Conservation (phyloP, 2,888 invertebrate genomes). For the Trypoxylon attenuatum region DNA sequence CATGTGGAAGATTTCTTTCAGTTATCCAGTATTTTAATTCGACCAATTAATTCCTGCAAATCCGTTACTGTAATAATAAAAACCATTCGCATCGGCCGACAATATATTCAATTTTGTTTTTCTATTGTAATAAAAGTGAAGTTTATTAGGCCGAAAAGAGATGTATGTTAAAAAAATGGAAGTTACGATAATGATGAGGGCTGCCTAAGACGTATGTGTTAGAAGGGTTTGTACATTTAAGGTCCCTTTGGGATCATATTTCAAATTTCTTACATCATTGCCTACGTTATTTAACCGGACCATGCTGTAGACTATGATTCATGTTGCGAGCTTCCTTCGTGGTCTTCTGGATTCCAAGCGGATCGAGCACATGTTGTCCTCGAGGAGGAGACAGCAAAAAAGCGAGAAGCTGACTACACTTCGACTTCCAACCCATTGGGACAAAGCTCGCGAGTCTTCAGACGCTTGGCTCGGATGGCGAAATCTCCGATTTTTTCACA, state of each 20-base stretch:
- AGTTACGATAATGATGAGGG: too few species aligned
- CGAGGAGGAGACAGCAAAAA: slow-evolving; percentile 32
- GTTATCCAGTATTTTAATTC: too few species aligned
- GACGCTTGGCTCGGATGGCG: slow-evolving; percentile 25
- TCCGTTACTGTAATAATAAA: not conserved
- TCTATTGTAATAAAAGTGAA: slow-evolving; percentile 9
- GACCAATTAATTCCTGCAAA: not conserved
- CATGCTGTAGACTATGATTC: not conserved
- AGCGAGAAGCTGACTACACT: not conserved
- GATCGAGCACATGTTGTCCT: slow-evolving; percentile 40
- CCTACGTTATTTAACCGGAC: not conserved
- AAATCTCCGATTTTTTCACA: slow-evolving; percentile 53
- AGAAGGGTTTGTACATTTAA: not conserved
- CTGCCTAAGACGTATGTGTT: too few species aligned
- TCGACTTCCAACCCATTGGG: not conserved
- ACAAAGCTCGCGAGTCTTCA: slow-evolving; percentile 26
- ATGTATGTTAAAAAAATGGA: too few species aligned
- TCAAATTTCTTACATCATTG: slow-evolving; percentile 7
- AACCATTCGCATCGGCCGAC: too few species aligned
- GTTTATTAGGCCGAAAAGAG: not conserved
- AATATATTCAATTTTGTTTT: too few species aligned
- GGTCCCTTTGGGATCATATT: not conserved
- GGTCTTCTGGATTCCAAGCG: slow-evolving; percentile 21
- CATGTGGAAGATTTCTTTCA: not conserved
- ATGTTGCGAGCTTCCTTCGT: not conserved